These are phyloP conservation scores for Zenarchopterus dispar DNA, from an alignment of 2,797 vertebrate genomes.

Conservation along the genomic window DNA sequence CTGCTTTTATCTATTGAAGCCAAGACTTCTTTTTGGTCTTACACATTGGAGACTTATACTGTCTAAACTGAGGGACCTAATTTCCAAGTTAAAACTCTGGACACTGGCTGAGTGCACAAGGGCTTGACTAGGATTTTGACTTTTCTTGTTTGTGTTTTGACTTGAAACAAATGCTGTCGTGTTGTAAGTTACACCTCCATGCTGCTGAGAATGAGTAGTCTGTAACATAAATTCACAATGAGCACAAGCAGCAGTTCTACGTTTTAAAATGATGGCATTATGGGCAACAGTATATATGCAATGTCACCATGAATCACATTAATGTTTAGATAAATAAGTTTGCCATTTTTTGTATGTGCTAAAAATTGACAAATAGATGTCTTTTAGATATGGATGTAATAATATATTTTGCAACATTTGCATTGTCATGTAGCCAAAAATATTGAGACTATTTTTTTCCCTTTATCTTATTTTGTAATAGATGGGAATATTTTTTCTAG, in stretches of 20 bases:
- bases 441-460: not conserved
- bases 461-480: not conserved
- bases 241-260: not conserved
- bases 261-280: not conserved
- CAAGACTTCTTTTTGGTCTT: too few species aligned
- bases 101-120: too few species aligned
- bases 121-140: too few species aligned
- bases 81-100: not conserved
- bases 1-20: not conserved
- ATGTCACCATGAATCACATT: not conserved
- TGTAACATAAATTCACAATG: not conserved
- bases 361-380: not conserved
- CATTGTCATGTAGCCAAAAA: not conserved
- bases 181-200: not conserved
- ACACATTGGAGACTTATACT: not conserved
- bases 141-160: too few species aligned
- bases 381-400: not conserved
- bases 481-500: not conserved
- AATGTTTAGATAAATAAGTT: not conserved
- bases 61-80: not conserved
- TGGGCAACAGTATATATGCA: not conserved
- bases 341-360: not conserved
- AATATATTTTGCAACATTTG: conserved; percentile 6
- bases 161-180: too few species aligned
- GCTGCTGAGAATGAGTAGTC: not conserved